These are phyloP conservation scores for Streptopelia turtur DNA, from an alignment of 2,797 vertebrate genomes.

Conservation along the genomic window DNA sequence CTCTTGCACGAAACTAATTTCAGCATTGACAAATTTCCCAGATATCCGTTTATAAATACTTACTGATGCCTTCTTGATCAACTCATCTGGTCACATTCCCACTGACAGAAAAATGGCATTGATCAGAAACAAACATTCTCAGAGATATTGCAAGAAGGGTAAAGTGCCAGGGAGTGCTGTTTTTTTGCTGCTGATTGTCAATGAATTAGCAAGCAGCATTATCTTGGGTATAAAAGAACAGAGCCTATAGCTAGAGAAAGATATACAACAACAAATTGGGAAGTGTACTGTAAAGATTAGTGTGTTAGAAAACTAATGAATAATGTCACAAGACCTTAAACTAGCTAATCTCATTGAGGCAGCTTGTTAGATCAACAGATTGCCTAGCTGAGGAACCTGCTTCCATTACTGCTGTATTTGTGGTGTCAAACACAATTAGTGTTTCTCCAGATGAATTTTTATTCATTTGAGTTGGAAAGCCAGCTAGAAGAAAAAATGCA, in stretches of 20 bases:
- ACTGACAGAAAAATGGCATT: not conserved
- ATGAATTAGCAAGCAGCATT: constrained; percentile 58
- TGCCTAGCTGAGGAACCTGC: constrained; percentile 54
- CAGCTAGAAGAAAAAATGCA: not conserved
- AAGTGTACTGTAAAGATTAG: constrained; percentile 51
- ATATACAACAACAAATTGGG: constrained; percentile 28
- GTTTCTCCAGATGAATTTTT: constrained; percentile 43
- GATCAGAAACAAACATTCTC: not conserved
- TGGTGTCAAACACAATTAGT: constrained; percentile 45
- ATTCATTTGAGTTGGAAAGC: constrained; percentile 36
- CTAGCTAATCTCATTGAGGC: constrained; percentile 60
- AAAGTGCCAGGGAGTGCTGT: not conserved
- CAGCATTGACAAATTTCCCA: not conserved
- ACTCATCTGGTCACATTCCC: not conserved
- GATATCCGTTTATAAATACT: not conserved
- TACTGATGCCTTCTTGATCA: not conserved
- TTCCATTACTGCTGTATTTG: constrained; percentile 45
- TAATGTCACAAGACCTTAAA: constrained; percentile 66
- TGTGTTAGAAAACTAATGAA: constrained; percentile 60
- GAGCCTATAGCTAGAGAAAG: constrained; percentile 2
- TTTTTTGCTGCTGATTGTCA: constrained; percentile 16
- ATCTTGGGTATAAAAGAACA: constrained; percentile 45
- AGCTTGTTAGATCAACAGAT: constrained; percentile 56
- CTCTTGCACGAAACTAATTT: not conserved
- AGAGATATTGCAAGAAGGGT: not conserved